Base-by-base conservation (phyloP, 2,888 invertebrate species). In the Epinotia bilunana region DNA sequence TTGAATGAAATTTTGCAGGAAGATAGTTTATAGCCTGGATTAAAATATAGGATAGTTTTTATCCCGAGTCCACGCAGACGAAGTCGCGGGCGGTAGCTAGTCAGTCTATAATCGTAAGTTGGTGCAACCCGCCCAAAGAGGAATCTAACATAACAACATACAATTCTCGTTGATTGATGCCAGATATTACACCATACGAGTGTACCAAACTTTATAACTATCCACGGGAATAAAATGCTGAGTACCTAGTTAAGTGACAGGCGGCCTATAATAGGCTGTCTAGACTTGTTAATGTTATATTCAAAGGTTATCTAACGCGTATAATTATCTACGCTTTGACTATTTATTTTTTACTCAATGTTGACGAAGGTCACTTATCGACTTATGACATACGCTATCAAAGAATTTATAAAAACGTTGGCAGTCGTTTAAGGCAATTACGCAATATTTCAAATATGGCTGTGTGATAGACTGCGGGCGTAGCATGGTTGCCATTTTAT, bases 291-390 rank as follows among this genome's bases (percentile, higher is more conserved):
- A 64, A 55, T 60, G n/a, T 13, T 28, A 33, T 33, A 39, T 12
- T 65, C 13, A 53, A 49, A 39, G 49, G n/a, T 71, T 61, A 71
- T 65, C 53, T 71, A 70, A 71, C 23, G n/a, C n/a, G n/a, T n/a
- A n/a, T n/a, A n/a, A n/a, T n/a, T n/a, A n/a, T n/a, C n/a, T n/a
- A n/a, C 11, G 16, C 43, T 64, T 60, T 20, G n/a, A 58, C 20
- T 58, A n/a, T 63, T 60, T 65, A 60, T 74, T 69, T 69, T 43
- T 49, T 18, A 43, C 11, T 16, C 20, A 65, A 7, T 7, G 7
- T 39, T 39, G 23, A 70, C 58, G 63, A 69, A 69, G 58, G 49
- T 64, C 58, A 23, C 13, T 39, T 5, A 33, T 70, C 49, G 69
- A 28, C 49, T 5, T 65, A 64, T 67, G 67, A 67, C 67, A 67